These are phyloP conservation scores for Leucoraja erinaceus DNA, from an alignment of 2,113 vertebrate genomes.

Conservation along the genomic window DNA sequence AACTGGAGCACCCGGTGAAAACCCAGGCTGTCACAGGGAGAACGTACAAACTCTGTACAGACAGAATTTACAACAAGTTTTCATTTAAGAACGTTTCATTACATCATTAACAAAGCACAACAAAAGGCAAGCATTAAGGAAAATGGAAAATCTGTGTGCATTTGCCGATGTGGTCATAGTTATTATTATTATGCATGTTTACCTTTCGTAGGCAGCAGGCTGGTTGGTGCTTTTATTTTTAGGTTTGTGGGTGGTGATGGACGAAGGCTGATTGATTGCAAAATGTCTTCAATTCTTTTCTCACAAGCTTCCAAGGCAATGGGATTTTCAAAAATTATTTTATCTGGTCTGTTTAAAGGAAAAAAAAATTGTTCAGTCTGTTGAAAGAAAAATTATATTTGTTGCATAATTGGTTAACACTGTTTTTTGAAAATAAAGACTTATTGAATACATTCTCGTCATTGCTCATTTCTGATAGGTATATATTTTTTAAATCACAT, in stretches of 20 bases:
- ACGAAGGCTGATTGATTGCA: conserved; percentile 57
- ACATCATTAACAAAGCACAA: background rate
- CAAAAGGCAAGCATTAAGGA: background rate
- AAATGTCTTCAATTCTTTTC: conserved; percentile 62
- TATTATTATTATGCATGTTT: conserved; percentile 30
- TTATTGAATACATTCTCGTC: background rate
- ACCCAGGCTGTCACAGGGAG: too few relatives aligned
- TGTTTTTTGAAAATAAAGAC: background rate
- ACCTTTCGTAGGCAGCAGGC: conserved; percentile 65
- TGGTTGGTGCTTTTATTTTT: conserved; percentile 42
- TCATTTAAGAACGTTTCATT: background rate
- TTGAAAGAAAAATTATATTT: too few relatives aligned
- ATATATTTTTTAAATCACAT: background rate
- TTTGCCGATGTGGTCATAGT: background rate
- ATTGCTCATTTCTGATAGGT: background rate
- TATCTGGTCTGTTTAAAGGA: conserved; percentile 48
- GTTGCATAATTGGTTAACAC: too few relatives aligned
- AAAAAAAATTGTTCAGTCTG: background rate
- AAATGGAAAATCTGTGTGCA: background rate
- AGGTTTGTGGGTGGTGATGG: conserved; percentile 48
- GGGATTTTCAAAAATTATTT: conserved; percentile 66
- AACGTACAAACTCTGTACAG: too few relatives aligned
- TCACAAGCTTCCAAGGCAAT: conserved; percentile 60
- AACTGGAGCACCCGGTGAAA: too few relatives aligned
- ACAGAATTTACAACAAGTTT: background rate